Evolutionary conservation across 2,113 vertebrate genomes (phyloP).

Genomic region (Rhinoptilus africanus): DNA sequence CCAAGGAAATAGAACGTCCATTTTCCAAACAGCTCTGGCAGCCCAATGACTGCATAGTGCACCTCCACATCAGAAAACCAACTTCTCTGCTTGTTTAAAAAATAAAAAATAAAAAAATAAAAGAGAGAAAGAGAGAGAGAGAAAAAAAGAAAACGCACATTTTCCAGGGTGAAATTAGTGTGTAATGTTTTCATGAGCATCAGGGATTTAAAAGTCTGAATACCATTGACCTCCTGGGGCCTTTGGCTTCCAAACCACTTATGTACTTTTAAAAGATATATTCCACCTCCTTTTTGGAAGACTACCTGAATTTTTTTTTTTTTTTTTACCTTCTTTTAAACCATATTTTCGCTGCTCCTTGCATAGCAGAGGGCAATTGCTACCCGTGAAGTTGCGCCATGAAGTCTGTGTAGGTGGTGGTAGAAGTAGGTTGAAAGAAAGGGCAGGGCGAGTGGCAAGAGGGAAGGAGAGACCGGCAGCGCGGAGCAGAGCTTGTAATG

Average conservation of each 20-base stretch:
- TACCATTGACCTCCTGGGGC: neutral
- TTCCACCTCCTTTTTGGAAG: neutral
- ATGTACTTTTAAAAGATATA: neutral
- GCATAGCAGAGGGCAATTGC: neutral
- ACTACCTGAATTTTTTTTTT: neutral
- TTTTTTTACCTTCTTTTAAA: neutral
- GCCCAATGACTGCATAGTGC: neutral
- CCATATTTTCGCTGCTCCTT: neutral
- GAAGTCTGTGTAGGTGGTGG: neutral
- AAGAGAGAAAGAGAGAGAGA: neutral
- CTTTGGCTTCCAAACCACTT: slow-evolving; percentile 11
- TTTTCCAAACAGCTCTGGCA: neutral
- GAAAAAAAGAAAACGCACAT: neutral
- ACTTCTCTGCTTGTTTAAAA: neutral
- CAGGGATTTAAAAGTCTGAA: neutral
- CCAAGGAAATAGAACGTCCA: neutral
- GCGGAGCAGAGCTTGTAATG: neutral
- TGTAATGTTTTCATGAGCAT: neutral
- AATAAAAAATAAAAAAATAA: neutral
- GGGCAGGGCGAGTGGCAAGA: neutral
- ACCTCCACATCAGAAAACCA: neutral
- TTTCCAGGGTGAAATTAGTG: neutral
- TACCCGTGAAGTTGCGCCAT: neutral
- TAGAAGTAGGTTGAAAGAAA: neutral
- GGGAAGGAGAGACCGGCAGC: neutral